Evolutionary conservation across 1,140 invertebrate genomes (phyloP), one percentile per base, ranked within the genome.

Genomic region (Cecropterus lyciades): DNA sequence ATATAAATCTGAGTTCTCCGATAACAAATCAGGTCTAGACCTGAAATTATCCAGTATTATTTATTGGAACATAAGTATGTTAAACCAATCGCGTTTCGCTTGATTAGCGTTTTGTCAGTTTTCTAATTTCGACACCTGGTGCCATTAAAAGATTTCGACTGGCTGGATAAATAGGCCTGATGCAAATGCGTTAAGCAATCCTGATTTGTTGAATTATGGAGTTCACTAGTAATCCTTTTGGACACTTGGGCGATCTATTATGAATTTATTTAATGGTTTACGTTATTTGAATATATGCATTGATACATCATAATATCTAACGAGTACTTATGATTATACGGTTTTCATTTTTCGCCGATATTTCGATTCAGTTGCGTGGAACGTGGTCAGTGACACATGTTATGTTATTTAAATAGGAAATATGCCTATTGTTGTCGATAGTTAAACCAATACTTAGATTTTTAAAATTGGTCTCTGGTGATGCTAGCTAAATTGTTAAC

Each of bases 91-190:
- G 15, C 13, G 57, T 37, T 60, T 60, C 45, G 57, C 57, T 60
- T 60, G 57, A 60, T 60, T 60, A 60, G 45, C n/a, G 6, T 11
- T 43, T 37, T 37, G 57, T 60, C 57, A 60, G 57, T 60, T 60
- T 60, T 60, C 57, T 30, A 60, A 60, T 60, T 60, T 60, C 57
- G 46, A 37, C 57, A 60, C 57, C n/a, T 60, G 33, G 52, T 20
- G 45, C 15, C 45, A 49, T 60, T 60, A 60, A 48, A 60, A 60
- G 13, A 60, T 37, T 60, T 60, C 57, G 45, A 60, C 46, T 60
- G 43, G 33, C 15, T 60, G 45, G 15, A 37, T 14, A 60, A 60
- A 49, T 60, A 43, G 57, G 57, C 13, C 45, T 49, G 45, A 60
- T 60, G 43, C 15, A 60, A 60, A 60, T 48, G 9, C 8, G 13